Evolutionary conservation across 2,888 invertebrate species (phyloP).

Genomic region (Lasioglossum calceatum): DNA sequence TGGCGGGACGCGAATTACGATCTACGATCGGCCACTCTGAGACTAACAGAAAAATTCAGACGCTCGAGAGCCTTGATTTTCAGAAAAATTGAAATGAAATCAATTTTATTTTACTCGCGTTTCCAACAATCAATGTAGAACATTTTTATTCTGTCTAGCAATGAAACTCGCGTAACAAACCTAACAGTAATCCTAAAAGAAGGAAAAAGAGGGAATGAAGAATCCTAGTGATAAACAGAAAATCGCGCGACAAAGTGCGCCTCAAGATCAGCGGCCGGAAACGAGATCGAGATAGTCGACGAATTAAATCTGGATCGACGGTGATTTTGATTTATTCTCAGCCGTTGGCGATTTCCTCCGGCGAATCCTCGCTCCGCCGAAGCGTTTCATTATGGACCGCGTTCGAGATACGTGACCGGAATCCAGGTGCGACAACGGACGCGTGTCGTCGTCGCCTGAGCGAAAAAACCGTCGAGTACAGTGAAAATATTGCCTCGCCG

Average conservation of each 20-base stretch:
- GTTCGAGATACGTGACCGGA: slow-evolving; percentile 41
- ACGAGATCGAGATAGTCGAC: background rate
- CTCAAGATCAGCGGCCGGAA: slow-evolving; percentile 2
- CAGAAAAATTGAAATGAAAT: background rate
- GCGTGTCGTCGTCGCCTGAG: background rate
- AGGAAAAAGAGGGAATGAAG: too few species aligned
- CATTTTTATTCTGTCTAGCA: too few species aligned
- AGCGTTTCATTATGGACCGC: slow-evolving; percentile 48
- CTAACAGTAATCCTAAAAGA: background rate
- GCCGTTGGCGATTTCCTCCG: slow-evolving; percentile 28
- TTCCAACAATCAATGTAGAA: too few species aligned
- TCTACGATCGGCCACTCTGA: background rate
- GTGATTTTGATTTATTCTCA: slow-evolving; percentile 40
- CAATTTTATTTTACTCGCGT: too few species aligned
- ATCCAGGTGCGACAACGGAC: background rate
- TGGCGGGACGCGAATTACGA: background rate
- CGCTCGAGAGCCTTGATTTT: background rate
- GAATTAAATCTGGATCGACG: background rate
- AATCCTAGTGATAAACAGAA: background rate
- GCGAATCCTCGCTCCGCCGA: slow-evolving; percentile 41
- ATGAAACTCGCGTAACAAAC: too few species aligned
- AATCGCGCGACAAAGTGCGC: background rate
- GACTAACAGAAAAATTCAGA: background rate
- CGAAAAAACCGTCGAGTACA: background rate
- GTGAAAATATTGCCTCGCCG: background rate